A percentile compares a stretch with the other conserved stretches of the same genome.
phyloP scores from a whole-genome alignment of 1,140 invertebrate species.

The Physella acuta region DNA sequence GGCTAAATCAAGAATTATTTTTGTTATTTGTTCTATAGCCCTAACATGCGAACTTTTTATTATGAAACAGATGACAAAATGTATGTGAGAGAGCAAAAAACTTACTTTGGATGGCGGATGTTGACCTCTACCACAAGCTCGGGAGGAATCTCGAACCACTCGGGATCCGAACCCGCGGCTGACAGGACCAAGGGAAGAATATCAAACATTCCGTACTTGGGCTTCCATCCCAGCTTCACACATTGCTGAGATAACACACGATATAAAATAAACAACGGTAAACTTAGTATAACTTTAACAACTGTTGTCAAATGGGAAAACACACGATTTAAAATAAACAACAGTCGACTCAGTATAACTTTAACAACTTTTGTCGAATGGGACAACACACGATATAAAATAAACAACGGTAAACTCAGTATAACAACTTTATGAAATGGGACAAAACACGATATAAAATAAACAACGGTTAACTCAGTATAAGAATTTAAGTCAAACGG shows the following conservation, averaged over 20 bases:
- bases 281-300: background rate
- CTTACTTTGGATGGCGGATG: slow-evolving; percentile 86
- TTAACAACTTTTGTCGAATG: background rate
- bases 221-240: slow-evolving; percentile 83
- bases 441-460: background rate
- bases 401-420: slow-evolving; percentile 1
- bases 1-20: background rate
- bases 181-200: slow-evolving; percentile 86
- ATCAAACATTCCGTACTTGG: slow-evolving; percentile 76
- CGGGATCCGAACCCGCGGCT: slow-evolving; percentile 90
- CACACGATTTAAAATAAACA: background rate
- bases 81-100: slow-evolving; percentile 55
- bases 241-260: slow-evolving; percentile 5
- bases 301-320: background rate
- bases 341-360: background rate
- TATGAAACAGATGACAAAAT: background rate
- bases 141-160: slow-evolving; percentile 83
- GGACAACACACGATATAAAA: background rate
- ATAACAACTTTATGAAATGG: background rate
- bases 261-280: background rate
- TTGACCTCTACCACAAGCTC: slow-evolving; percentile 86
- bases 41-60: background rate
- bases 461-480: background rate
- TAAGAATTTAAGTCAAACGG: background rate
- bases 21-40: background rate